Evolutionary conservation across 1,140 invertebrate species (phyloP).

Genomic region (Rhyacophila brunnea): DNA sequence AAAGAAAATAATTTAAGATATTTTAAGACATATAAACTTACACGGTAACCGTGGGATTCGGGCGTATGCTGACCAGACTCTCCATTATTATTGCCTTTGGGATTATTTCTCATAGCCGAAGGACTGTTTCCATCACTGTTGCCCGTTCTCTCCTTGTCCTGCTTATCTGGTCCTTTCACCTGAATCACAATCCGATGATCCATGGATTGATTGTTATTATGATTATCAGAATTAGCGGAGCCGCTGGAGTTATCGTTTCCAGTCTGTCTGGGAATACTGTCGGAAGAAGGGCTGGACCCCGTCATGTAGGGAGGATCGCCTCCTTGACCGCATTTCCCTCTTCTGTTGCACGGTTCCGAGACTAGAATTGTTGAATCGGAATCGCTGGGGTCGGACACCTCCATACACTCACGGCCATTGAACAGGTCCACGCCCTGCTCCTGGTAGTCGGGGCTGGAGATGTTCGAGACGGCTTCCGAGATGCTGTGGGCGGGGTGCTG

Average conservation of each 20-base stretch:
- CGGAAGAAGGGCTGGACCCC: slow-evolving; percentile 25
- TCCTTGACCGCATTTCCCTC: slow-evolving; percentile 50
- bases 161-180: slow-evolving; percentile 72
- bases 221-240: slow-evolving; percentile 38
- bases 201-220: slow-evolving; percentile 49
- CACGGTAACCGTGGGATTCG: slow-evolving; percentile 25
- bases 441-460: slow-evolving; percentile 83
- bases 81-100: slow-evolving; percentile 20
- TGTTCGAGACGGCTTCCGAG: slow-evolving; percentile 81
- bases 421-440: slow-evolving; percentile 62
- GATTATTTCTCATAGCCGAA: slow-evolving; percentile 18
- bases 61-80: slow-evolving; percentile 25
- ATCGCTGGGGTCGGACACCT: slow-evolving; percentile 82
- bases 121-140: slow-evolving; percentile 19
- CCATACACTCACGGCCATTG: slow-evolving; percentile 73
- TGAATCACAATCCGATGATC: slow-evolving; percentile 83
- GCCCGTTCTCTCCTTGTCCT: slow-evolving; percentile 42
- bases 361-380: slow-evolving; percentile 78
- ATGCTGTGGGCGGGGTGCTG: slow-evolving; percentile 51
- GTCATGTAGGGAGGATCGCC: slow-evolving; percentile 41
- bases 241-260: slow-evolving; percentile 43
- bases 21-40: slow-evolving; percentile 13
- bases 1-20: too few relatives aligned
- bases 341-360: slow-evolving; percentile 70
- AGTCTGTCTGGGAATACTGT: slow-evolving; percentile 8